Evolutionary conservation across 2,888 invertebrate species (phyloP).

Genomic region (Nephrotoma guestfalica): DNA sequence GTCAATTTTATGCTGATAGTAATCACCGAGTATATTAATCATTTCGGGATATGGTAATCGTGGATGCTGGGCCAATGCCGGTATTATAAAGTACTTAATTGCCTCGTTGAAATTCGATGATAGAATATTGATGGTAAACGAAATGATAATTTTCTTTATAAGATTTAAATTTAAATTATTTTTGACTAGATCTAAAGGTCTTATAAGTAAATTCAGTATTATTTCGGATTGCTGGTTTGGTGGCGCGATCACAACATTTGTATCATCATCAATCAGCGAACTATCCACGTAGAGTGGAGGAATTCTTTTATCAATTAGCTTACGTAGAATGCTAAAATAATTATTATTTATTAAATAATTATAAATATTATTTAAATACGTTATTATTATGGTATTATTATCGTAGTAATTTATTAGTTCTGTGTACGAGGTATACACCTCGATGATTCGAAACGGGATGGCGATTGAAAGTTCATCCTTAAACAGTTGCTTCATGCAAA

Average conservation of each 20-base stretch:
- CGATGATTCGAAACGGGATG: slow-evolving; percentile 62
- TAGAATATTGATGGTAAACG: slow-evolving; percentile 50
- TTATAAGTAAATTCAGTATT: slow-evolving; percentile 57
- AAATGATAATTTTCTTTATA: slow-evolving; percentile 9
- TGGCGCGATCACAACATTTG: slow-evolving; percentile 33
- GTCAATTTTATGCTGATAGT: slow-evolving; percentile 24
- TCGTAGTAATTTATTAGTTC: slow-evolving; percentile 30
- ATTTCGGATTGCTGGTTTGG: slow-evolving; percentile 60
- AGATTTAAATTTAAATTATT: slow-evolving; percentile 1
- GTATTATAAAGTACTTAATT: slow-evolving; percentile 53
- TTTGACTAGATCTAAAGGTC: slow-evolving; percentile 49
- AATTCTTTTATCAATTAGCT: slow-evolving; percentile 51
- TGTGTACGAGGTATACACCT: slow-evolving; percentile 51
- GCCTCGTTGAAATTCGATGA: slow-evolving; percentile 50
- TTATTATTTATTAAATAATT: slow-evolving; percentile 26
- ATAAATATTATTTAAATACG: slow-evolving; percentile 26
- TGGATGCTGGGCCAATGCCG: slow-evolving; percentile 40
- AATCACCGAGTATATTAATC: slow-evolving; percentile 32
- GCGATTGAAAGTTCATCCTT: slow-evolving; percentile 31
- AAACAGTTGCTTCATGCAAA: slow-evolving; percentile 27
- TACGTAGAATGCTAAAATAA: slow-evolving; percentile 59
- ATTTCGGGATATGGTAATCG: slow-evolving; percentile 40
- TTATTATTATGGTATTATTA: slow-evolving; percentile 15
- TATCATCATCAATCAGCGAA: not conserved
- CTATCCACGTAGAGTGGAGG: slow-evolving; percentile 50